These are phyloP conservation scores for Antheraea assamensis DNA, from an alignment of 2,888 invertebrate genomes.

Conservation along the genomic window DNA sequence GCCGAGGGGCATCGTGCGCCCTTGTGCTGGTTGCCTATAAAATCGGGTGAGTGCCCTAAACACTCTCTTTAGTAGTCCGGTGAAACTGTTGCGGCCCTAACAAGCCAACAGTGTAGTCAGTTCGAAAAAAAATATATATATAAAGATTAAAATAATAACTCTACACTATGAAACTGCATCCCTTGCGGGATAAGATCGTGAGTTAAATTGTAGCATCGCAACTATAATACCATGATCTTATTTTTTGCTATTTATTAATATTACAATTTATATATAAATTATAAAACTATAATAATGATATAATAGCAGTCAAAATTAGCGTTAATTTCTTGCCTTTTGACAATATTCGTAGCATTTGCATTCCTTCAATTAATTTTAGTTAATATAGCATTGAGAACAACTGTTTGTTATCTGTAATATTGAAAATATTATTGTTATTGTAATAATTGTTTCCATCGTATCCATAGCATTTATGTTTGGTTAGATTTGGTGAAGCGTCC, in stretches of 20 bases:
- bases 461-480: not conserved
- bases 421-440: not conserved
- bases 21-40: too few relatives aligned
- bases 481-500: constrained; percentile 1
- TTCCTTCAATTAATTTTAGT: too few relatives aligned
- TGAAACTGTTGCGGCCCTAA: too few relatives aligned
- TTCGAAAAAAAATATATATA: too few relatives aligned
- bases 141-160: too few relatives aligned
- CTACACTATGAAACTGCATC: not conserved
- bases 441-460: not conserved
- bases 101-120: too few relatives aligned
- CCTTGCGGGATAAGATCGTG: not conserved
- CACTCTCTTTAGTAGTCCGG: too few relatives aligned
- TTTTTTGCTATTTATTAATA: not conserved
- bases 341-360: not conserved
- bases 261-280: not conserved
- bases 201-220: not conserved
- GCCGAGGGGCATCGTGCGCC: too few relatives aligned
- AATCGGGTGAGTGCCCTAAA: too few relatives aligned
- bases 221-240: not conserved
- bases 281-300: not conserved
- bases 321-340: not conserved
- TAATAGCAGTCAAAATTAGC: not conserved
- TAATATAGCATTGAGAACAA: not conserved
- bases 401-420: not conserved